Conservation (phyloP, 2,888 invertebrate species). For the Norana najaformis region DNA sequence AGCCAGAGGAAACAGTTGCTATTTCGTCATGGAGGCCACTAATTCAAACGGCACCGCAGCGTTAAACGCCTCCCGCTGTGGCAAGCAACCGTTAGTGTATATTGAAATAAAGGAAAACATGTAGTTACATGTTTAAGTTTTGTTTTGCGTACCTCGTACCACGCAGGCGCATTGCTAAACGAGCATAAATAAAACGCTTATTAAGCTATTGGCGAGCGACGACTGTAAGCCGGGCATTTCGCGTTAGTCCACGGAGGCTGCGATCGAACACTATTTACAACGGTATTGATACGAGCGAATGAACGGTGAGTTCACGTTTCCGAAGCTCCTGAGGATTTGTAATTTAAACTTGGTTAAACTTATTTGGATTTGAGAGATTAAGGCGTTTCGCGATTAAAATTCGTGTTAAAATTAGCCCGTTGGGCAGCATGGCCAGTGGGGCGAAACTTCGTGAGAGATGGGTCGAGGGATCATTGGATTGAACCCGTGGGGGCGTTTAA, state of each 20-base stretch:
- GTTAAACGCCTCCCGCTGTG: neutral
- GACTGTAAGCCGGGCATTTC: neutral
- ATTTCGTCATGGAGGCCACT: too few relatives aligned
- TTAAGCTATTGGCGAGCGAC: neutral
- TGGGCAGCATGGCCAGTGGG: too few relatives aligned
- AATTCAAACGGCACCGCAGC: neutral
- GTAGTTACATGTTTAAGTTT: neutral
- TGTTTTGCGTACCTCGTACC: conserved; percentile 7
- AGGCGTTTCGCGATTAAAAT: too few relatives aligned
- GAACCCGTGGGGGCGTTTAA: neutral
- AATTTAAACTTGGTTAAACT: neutral
- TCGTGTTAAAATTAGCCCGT: too few relatives aligned
- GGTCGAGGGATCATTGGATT: neutral
- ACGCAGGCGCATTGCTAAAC: neutral
- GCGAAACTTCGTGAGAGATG: neutral
- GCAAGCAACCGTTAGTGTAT: neutral
- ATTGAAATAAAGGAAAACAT: neutral
- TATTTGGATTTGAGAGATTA: neutral
- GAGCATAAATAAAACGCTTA: neutral
- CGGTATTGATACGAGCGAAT: neutral
- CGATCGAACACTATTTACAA: neutral
- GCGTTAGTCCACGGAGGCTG: neutral
- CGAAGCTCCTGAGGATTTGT: neutral
- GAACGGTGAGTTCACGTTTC: neutral
- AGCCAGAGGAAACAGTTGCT: too few relatives aligned